Base-by-base conservation (phyloP, 2,113 vertebrate genomes). In the Microtus oregoni region DNA sequence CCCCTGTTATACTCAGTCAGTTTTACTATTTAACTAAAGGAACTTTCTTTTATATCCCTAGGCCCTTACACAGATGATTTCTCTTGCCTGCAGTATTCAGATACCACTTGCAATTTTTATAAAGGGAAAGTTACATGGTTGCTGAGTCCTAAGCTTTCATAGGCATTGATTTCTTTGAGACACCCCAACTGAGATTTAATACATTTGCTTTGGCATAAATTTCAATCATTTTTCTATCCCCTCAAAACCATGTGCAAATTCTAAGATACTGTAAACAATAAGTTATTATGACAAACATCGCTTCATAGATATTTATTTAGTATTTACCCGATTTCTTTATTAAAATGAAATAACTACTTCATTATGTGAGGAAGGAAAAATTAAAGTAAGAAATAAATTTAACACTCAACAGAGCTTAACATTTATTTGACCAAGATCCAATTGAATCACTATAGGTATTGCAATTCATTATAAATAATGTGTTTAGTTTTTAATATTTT, bases 391-490 rank as follows among this genome's bases (percentile, higher is more conserved):
- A 89, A 86, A n/a, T 50, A 89, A 41, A 32, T 89, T 88, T 86
- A 61, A 68, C 89, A 44, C 65, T 89, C 89, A 85, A 90, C 26
- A 92, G 72, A 61, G 22, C 4, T 77, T 63, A 68, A 86, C 30
- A 77, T 24, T 67, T 78, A 91, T 92, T 94, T 92, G 22, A 73
- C 12, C 2, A 75, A 92, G 58, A 28, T 26, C 90, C 50, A 95
- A 77, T 30, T 91, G 76, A 24, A 92, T 88, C 4, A 78, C 61
- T 24, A 35, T 17, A 94, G 73, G 6, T 24, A 89, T 52, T 96
- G 73, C 75, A 94, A 92, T 92, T 90, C 38, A 95, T 24, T 6
- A 86, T 65, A 96, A 89, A 68, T 72, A 90, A 90, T 76, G 38
- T 68, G 50, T 88, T 88, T 0, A 19, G 52, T 85, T 88, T 92